Base-by-base conservation (phyloP, 1,140 invertebrate species). In the Conus betulinus region DNA sequence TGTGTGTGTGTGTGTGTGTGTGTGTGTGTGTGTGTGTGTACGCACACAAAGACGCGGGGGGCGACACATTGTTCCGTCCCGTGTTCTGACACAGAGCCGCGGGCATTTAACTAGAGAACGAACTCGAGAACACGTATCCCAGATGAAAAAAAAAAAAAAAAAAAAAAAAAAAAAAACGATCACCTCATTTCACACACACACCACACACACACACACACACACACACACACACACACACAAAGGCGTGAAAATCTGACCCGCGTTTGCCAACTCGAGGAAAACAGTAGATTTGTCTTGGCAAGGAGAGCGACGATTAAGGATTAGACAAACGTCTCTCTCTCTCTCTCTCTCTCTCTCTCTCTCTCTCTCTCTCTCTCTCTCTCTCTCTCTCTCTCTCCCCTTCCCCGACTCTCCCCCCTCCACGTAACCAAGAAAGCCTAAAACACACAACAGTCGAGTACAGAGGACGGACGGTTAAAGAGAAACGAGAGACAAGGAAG, bases 1-100 rank as follows among this genome's bases (percentile, higher is more conserved):
- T 78, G 76, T 78, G 76, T 78, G 76, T 78, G 76, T 78, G 76
- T 78, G 76, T 39, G 25, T 78, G 76, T 39, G n/a, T 78, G 0
- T 51, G 8, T 78, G 76, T 78, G 76, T 78, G 76, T 78, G 76
- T 78, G 76, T 78, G 76, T 39, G 25, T 78, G 76, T 39, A n/a
- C n/a, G n/a, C n/a, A n/a, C n/a, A n/a, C n/a, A n/a, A n/a, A n/a
- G n/a, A n/a, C n/a, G n/a, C n/a, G n/a, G n/a, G n/a, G n/a, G 71
- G 25, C 7, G 71, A 74, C 13, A 74, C 0, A 6, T 1, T 39
- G 39, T 39, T 39, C 39, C 39, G 39, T 39, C 39, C 39, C 3
- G 0, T 39, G 3, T 1, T 39, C 39, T 39, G 39, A 39, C 39
- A 39, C 39, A 39, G 39, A 39, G 39, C 39, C 39, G 39, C 39